These are phyloP conservation scores for Sebastes diploproa DNA, from an alignment of 2,797 vertebrate genomes.

Conservation along the genomic window DNA sequence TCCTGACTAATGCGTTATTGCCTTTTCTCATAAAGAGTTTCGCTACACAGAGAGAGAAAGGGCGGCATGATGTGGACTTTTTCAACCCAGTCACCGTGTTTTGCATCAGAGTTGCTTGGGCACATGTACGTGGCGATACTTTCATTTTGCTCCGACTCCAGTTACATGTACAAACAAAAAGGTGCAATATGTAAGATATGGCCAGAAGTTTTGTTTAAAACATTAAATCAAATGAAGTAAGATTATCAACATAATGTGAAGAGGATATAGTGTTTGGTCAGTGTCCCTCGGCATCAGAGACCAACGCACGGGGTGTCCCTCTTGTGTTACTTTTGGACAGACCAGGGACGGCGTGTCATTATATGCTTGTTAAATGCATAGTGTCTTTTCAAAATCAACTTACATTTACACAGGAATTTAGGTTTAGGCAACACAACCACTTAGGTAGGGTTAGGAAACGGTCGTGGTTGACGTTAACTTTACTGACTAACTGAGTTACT, in stretches of 20 bases:
- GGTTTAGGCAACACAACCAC: too few relatives aligned
- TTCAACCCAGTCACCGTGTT: background rate
- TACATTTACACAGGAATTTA: too few relatives aligned
- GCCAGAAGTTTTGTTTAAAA: background rate
- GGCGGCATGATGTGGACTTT: background rate
- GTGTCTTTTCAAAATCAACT: too few relatives aligned
- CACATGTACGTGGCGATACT: background rate
- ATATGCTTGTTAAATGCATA: too few relatives aligned
- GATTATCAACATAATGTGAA: background rate
- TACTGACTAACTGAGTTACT: too few relatives aligned
- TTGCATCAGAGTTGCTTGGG: background rate
- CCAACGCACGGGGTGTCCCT: too few relatives aligned
- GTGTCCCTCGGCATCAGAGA: too few relatives aligned
- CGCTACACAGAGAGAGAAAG: background rate
- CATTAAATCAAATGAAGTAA: background rate
- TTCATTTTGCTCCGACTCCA: background rate
- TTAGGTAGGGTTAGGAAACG: too few relatives aligned
- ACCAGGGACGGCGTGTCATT: too few relatives aligned
- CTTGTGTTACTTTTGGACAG: too few relatives aligned
- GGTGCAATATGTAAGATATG: background rate
- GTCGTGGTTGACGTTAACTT: too few relatives aligned
- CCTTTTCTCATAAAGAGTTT: background rate
- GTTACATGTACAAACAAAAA: background rate
- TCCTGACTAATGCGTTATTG: background rate
- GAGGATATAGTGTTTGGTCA: background rate